phyloP scores from a whole-genome alignment of 2,797 vertebrate species.

The Poeciliopsis presidionis region DNA sequence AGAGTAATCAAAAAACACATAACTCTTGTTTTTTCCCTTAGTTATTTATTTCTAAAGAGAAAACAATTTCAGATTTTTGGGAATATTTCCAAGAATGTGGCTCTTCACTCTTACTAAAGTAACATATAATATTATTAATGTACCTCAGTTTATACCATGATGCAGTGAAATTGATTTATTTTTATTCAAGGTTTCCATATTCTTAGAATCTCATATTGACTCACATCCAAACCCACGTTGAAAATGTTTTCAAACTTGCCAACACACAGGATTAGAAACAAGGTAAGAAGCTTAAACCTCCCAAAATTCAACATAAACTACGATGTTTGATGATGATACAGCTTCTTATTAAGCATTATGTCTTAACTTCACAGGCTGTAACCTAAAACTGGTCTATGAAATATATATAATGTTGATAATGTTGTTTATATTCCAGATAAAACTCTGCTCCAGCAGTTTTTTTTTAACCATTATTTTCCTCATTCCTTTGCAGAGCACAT shows the following conservation, averaged over 20 bases:
- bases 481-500: conserved; percentile 18
- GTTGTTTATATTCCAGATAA: conserved; percentile 10
- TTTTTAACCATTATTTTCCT: conserved; percentile 31
- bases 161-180: background rate
- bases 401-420: conserved; percentile 1
- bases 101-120: background rate
- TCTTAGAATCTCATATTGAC: background rate
- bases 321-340: background rate
- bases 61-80: background rate
- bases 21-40: background rate
- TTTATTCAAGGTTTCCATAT: background rate
- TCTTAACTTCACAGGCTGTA: background rate
- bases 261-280: background rate
- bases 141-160: background rate
- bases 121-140: background rate
- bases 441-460: conserved; percentile 18
- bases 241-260: background rate
- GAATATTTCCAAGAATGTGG: background rate
- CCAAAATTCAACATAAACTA: background rate
- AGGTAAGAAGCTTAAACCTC: background rate
- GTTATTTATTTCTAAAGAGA: background rate
- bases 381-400: conserved; percentile 26
- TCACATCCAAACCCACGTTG: background rate
- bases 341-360: background rate
- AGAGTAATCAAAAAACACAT: background rate